A percentile compares a stretch with the other conserved stretches of the same genome.
phyloP scores from a whole-genome alignment of 2,797 vertebrate species.

The Manis javanica region DNA sequence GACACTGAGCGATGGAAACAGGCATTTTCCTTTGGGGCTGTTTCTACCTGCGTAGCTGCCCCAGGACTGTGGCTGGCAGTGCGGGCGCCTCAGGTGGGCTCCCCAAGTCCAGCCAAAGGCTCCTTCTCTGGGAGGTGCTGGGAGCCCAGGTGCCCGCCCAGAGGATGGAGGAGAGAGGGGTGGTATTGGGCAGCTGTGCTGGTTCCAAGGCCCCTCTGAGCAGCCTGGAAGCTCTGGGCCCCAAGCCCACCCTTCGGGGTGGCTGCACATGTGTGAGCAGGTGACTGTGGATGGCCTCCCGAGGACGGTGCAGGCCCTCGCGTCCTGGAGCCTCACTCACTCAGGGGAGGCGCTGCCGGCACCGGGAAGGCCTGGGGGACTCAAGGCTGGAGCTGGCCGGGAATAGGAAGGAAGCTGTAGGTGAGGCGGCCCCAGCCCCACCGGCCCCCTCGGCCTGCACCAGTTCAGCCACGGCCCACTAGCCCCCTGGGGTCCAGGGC shows the following conservation, averaged over 20 bases:
- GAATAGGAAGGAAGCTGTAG: background rate
- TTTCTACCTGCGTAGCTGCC: background rate
- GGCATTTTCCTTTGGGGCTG: background rate
- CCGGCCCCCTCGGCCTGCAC: background rate
- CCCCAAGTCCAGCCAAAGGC: background rate
- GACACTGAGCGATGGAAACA: no score
- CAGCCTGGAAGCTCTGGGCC: background rate
- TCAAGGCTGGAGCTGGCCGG: background rate
- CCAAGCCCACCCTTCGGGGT: background rate
- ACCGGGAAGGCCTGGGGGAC: background rate
- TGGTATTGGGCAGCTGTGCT: background rate
- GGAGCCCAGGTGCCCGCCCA: no score
- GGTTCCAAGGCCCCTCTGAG: background rate
- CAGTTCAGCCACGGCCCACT: background rate
- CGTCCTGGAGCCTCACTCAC: rapidly evolving
- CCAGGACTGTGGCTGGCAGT: background rate
- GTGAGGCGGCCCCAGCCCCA: no score
- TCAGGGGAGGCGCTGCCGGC: background rate
- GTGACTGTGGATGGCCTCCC: background rate
- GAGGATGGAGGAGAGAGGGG: background rate
- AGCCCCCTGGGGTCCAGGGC: background rate
- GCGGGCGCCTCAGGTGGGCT: no score
- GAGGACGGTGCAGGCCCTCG: background rate
- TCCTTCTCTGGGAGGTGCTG: background rate
- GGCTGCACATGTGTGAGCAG: background rate